These are phyloP conservation scores for Trichacis sp. DNA, from an alignment of 2,888 invertebrate genomes.

Conservation along the genomic window DNA sequence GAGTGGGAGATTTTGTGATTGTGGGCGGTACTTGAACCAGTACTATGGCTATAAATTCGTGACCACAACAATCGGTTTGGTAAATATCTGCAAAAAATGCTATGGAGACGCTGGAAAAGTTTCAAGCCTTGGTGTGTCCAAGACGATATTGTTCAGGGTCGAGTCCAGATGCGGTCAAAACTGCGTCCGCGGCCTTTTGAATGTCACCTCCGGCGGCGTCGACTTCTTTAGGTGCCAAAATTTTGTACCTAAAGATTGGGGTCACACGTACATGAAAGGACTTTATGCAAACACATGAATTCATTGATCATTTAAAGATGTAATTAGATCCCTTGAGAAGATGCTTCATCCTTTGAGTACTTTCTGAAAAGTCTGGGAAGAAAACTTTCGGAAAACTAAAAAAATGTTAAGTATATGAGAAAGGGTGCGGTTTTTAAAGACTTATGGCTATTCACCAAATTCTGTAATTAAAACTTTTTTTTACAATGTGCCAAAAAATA, in stretches of 20 bases:
- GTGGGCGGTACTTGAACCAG: no score
- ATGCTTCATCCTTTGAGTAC: background rate
- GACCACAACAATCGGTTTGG: slow-evolving; percentile 17
- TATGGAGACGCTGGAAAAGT: slow-evolving; percentile 26
- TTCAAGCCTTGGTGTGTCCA: slow-evolving; percentile 97
- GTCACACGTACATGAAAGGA: slow-evolving; percentile 46
- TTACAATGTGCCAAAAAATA: no score
- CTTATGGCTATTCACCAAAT: no score
- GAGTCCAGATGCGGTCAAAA: slow-evolving; percentile 87
- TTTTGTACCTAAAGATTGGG: slow-evolving; percentile 88
- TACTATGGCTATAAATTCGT: no score
- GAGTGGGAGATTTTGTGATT: slow-evolving; percentile 24
- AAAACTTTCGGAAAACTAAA: background rate
- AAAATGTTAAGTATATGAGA: background rate
- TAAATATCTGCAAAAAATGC: slow-evolving; percentile 16
- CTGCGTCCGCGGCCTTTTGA: slow-evolving; percentile 85
- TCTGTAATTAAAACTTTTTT: no score
- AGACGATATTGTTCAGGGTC: slow-evolving; percentile 93
- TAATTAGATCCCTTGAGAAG: no score
- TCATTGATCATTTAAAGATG: no score
- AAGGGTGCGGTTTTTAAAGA: background rate
- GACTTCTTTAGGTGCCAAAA: slow-evolving; percentile 93
- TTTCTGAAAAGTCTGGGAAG: slow-evolving; percentile 24
- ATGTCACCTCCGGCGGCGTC: slow-evolving; percentile 79
- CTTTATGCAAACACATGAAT: background rate